phyloP scores from a whole-genome alignment of 2,797 vertebrate species.

The Lacerta viridis region DNA sequence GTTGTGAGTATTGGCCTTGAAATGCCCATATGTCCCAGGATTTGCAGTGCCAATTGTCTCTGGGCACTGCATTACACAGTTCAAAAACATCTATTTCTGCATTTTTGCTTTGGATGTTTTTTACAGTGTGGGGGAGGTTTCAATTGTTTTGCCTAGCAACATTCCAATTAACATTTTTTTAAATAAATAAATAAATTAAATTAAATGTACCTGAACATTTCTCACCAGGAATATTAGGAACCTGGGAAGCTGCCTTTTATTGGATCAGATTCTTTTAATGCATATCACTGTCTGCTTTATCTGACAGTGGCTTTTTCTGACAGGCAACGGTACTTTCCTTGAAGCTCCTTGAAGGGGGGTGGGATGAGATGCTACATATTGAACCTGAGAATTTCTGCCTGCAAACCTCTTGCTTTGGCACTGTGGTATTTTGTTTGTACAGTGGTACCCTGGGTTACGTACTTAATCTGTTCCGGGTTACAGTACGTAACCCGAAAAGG shows the following conservation, averaged over 20 bases:
- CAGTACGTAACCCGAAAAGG: no score
- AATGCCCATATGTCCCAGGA: slow-evolving; percentile 4
- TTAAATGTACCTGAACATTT: neutral
- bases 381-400: neutral
- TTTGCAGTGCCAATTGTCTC: slow-evolving; percentile 7
- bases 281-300: neutral
- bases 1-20: slow-evolving; percentile 5
- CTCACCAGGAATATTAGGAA: neutral
- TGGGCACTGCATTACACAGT: slow-evolving; percentile 1
- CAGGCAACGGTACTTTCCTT: no score
- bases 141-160: neutral
- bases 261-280: no score
- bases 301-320: neutral
- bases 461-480: no score
- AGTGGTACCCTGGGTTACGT: no score
- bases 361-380: no score
- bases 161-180: neutral
- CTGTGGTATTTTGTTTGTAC: neutral
- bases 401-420: neutral
- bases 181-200: neutral
- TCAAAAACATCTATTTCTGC: neutral
- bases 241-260: neutral
- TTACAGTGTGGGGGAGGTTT: neutral
- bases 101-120: neutral
- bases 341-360: no score